These are phyloP conservation scores for Thalassoma bifasciatum DNA, from an alignment of 2,113 vertebrate species.

Conservation along the genomic window DNA sequence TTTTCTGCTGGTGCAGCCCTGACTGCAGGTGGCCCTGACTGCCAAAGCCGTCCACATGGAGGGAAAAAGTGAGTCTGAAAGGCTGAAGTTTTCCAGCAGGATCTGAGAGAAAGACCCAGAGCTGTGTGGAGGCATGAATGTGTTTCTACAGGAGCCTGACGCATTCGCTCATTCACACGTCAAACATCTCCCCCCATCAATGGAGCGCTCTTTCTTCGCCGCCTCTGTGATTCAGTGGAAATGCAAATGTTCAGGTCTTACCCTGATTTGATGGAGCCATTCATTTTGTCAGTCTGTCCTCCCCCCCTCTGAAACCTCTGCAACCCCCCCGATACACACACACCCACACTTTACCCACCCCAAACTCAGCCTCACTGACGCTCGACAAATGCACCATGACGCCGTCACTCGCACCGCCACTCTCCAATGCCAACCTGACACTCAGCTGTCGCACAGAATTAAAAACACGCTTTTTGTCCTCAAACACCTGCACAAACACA, in stretches of 20 bases:
- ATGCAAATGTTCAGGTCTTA: conserved; percentile 56
- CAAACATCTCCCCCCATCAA: conserved; percentile 61
- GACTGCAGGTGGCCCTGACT: conserved; percentile 41
- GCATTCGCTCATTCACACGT: conserved; percentile 68
- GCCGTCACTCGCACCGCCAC: conserved; percentile 45
- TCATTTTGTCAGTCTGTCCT: conserved; percentile 37
- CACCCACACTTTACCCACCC: background rate
- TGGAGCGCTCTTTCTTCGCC: conserved; percentile 49
- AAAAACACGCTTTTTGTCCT: conserved; percentile 1
- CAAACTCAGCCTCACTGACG: conserved; percentile 17
- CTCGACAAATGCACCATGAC: conserved; percentile 63
- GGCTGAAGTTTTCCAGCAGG: conserved; percentile 62
- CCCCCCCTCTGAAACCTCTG: conserved; percentile 18
- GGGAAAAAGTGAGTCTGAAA: conserved; percentile 66
- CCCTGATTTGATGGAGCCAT: conserved; percentile 50
- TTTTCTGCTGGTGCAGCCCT: conserved; percentile 8
- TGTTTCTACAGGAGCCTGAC: conserved; percentile 50
- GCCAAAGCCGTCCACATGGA: conserved; percentile 38
- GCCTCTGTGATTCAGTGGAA: conserved; percentile 57
- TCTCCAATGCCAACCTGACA: conserved; percentile 34
- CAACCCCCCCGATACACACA: background rate
- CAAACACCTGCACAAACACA: conserved; percentile 27
- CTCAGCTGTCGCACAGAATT: conserved; percentile 25
- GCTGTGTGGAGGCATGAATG: conserved; percentile 61
- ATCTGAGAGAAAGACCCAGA: conserved; percentile 51